Evolutionary conservation across 2,797 vertebrate species (phyloP), one percentile per base, ranked within the genome.

Genomic region (Typhlichthys eigenmanni): DNA sequence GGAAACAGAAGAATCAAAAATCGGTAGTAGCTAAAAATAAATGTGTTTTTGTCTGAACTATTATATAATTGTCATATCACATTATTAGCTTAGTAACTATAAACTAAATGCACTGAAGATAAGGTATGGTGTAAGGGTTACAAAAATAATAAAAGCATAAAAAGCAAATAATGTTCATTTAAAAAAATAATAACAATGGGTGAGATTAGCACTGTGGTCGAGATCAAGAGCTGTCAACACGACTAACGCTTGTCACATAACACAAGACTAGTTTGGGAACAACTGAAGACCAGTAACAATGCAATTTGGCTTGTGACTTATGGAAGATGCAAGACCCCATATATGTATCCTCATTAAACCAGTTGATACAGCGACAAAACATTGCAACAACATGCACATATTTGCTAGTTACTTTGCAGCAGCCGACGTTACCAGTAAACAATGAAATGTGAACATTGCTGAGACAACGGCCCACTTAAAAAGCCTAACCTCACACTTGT

Each of bases 361-460:
- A 43, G 38, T 14, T 19, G 10, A 13, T 16, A 29, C 16, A 17
- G 16, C 34, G 60, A 61, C 55, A 77, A 65, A 77, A 75, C 78
- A 78, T 68, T 81, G 65, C 77, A 87, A 76, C 73, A 82, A 66
- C 65, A 69, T 61, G n/a, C 46, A 65, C 53, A 68, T 59, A 38
- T n/a, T 24, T 16, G 7, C 34, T 24, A 60, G 24, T 43, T 13
- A n/a, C 2, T 66, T 67, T 62, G 66, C 55, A 55, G 1, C n/a
- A 13, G 2, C 13, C 32, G 5, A 52, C 14, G 38, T 24, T 9
- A 13, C 29, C 3, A 5, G 48, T 16, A 16, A n/a, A 50, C 50
- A 52, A n/a, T 5, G 5, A 54, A 48, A 9, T 2, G 43, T 60
- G 52, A 19, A 12, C 13, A 8, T 51, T 14, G 16, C 45, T 55